Conservation (phyloP, 2,113 vertebrate species). For the Ciconia boyciana region DNA sequence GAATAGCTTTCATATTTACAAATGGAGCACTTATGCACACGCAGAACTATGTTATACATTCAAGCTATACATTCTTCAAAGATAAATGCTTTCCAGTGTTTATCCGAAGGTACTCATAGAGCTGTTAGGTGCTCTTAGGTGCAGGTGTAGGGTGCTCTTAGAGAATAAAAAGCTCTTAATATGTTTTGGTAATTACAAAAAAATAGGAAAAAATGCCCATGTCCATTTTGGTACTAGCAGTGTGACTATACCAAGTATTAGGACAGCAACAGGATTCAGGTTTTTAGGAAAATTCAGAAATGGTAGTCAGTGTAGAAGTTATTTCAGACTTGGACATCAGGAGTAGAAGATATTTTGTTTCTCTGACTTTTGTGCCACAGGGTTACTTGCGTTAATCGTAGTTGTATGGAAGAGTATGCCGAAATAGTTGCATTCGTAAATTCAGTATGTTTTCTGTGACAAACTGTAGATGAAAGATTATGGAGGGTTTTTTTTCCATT, state of each 20-base stretch:
- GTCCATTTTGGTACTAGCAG: neutral
- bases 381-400: rapidly evolving
- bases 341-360: neutral
- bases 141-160: too few relatives aligned
- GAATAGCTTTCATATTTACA: neutral
- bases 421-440: neutral
- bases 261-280: neutral
- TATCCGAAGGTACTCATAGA: neutral
- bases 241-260: rapidly evolving
- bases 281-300: neutral
- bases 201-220: rapidly evolving
- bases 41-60: neutral
- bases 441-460: neutral
- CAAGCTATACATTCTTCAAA: rapidly evolving
- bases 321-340: neutral
- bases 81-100: neutral
- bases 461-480: too few relatives aligned
- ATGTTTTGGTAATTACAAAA: rapidly evolving
- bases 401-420: rapidly evolving
- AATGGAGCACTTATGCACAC: neutral
- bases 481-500: neutral
- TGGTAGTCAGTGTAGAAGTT: too few relatives aligned
- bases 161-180: neutral
- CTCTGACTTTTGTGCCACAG: neutral
- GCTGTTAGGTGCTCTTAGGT: too few relatives aligned